phyloP scores from a whole-genome alignment of 1,140 invertebrate genomes.

The Anastrepha ludens region DNA sequence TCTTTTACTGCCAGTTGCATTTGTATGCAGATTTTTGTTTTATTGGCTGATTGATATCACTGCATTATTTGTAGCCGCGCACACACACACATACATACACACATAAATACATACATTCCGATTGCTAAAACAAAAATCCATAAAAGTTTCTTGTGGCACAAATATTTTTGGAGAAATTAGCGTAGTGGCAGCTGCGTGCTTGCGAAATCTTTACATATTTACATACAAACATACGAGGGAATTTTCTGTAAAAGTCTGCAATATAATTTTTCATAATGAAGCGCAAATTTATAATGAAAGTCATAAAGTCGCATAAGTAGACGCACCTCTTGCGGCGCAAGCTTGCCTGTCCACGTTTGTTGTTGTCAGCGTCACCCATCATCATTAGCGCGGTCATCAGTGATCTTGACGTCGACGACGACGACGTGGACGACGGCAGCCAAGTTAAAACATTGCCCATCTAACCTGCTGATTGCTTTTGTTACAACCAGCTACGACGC shows the following conservation, averaged over 20 bases:
- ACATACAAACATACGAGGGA: not conserved
- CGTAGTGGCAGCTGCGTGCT: not conserved
- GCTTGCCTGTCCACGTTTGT: not conserved
- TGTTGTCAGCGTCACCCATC: slow-evolving; percentile 1
- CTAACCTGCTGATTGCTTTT: slow-evolving; percentile 39
- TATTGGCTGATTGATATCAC: slow-evolving; percentile 53
- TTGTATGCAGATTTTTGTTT: slow-evolving; percentile 20
- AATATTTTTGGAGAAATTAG: slow-evolving; percentile 38
- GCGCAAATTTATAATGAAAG: slow-evolving; percentile 22
- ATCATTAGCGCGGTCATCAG: slow-evolving; percentile 40
- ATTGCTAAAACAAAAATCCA: not conserved
- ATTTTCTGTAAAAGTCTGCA: not conserved
- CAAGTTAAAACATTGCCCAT: slow-evolving; percentile 26
- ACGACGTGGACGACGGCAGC: not conserved
- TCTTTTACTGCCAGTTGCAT: slow-evolving; percentile 17
- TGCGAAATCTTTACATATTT: not conserved
- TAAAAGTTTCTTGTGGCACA: not conserved
- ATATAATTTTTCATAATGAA: slow-evolving; percentile 30
- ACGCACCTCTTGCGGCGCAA: not conserved
- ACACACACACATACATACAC: not conserved
- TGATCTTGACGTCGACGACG: not conserved
- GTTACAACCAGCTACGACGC: not conserved
- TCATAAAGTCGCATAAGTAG: not conserved
- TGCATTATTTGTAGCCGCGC: slow-evolving; percentile 21
- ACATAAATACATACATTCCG: not conserved